Percentiles rank a stretch among this genome's conserved stretches.
Conservation (phyloP, 2,797 vertebrate species). For the Channallabes apus region DNA sequence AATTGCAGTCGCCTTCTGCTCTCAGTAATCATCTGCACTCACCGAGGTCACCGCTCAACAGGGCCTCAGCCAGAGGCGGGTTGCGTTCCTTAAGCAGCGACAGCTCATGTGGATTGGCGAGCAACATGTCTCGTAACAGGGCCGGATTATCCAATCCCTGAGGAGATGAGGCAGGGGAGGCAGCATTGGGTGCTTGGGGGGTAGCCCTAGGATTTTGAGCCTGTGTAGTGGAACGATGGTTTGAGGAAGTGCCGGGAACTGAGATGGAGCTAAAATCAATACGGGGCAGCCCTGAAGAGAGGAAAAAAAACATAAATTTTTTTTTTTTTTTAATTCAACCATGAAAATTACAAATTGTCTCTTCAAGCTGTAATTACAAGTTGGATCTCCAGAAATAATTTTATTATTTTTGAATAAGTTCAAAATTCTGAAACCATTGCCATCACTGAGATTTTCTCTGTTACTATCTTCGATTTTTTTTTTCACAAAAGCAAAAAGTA, state of each 20-base stretch:
- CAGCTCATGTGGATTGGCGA: constrained; percentile 94
- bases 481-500: background rate
- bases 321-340: too few species aligned
- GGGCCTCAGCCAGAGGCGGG: constrained; percentile 90
- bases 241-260: constrained; percentile 85
- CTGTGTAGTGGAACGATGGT: constrained; percentile 63
- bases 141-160: constrained; percentile 92
- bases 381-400: background rate
- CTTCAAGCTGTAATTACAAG: background rate
- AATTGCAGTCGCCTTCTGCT: background rate
- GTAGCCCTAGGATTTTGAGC: constrained; percentile 46
- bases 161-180: constrained; percentile 69
- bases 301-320: background rate
- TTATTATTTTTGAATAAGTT: background rate
- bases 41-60: constrained; percentile 97
- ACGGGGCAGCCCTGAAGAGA: constrained; percentile 81
- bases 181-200: constrained; percentile 48
- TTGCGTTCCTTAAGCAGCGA: constrained; percentile 97
- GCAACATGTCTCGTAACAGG: constrained; percentile 93
- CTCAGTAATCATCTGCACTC: constrained; percentile 43
- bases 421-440: background rate
- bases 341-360: background rate
- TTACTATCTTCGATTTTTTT: background rate
- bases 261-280: constrained; percentile 97
- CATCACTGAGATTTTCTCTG: background rate